Evolutionary conservation across 2,797 vertebrate genomes (phyloP).

Genomic region (Bovichtus variegatus): DNA sequence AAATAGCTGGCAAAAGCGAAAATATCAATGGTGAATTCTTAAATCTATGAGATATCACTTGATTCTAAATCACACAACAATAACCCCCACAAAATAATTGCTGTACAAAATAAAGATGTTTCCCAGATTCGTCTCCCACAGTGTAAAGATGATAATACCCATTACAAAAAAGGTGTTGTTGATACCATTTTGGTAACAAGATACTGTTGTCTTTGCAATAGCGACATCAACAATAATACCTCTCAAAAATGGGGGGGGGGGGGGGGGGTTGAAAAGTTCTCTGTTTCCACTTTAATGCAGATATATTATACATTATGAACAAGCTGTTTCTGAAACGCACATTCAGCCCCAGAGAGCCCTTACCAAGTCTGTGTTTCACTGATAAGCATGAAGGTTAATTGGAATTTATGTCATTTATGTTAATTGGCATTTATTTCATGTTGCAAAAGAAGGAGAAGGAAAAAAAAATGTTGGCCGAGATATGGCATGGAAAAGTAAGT

Average conservation of each 20-base stretch:
- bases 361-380: slow-evolving; percentile 40
- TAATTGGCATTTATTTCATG: slow-evolving; percentile 50
- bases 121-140: background rate
- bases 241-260: too few species aligned
- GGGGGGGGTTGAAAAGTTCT: too few species aligned
- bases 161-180: background rate
- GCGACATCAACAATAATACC: too few species aligned
- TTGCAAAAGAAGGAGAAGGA: slow-evolving; percentile 22
- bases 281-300: background rate
- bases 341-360: slow-evolving; percentile 22
- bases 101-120: slow-evolving; percentile 3
- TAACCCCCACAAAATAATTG: background rate
- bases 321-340: slow-evolving; percentile 25
- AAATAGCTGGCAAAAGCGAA: background rate
- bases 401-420: slow-evolving; percentile 39
- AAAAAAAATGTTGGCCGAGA: slow-evolving; percentile 5
- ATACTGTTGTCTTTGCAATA: too few species aligned
- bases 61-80: background rate
- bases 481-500: slow-evolving; percentile 7
- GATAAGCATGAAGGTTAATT: slow-evolving; percentile 65
- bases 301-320: slow-evolving; percentile 25
- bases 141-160: background rate
- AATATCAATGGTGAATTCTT: background rate
- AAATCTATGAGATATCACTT: slow-evolving; percentile 4
- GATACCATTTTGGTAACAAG: too few species aligned